Percentiles rank a stretch among this genome's conserved stretches.
phyloP scores from a whole-genome alignment of 2,888 invertebrate species.

The Apomyelois bistriatella region DNA sequence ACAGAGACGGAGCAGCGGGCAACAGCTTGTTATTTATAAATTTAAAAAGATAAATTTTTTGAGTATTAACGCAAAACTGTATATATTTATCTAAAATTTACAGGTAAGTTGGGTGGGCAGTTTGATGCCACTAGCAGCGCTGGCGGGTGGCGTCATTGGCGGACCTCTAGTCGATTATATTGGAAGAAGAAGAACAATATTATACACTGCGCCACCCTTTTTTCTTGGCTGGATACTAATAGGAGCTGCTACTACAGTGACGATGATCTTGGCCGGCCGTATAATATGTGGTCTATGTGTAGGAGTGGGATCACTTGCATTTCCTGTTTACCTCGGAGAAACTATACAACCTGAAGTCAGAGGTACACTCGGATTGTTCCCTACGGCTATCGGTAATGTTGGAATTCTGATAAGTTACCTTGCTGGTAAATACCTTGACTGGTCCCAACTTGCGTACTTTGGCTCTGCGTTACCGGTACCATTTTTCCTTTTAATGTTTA shows the following conservation, averaged over 20 bases:
- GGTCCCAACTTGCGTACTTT: slow-evolving; percentile 90
- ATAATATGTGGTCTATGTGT: slow-evolving; percentile 92
- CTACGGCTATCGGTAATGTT: slow-evolving; percentile 92
- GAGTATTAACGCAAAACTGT: too few relatives aligned
- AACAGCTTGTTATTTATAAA: too few relatives aligned
- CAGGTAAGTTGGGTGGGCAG: slow-evolving; percentile 94
- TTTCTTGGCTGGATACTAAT: slow-evolving; percentile 91
- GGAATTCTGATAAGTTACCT: slow-evolving; percentile 90
- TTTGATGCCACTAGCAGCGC: slow-evolving; percentile 92
- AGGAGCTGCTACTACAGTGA: slow-evolving; percentile 85
- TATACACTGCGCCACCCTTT: slow-evolving; percentile 89
- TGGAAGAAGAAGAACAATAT: slow-evolving; percentile 91
- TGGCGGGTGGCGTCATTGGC: slow-evolving; percentile 90
- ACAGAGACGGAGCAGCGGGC: too few relatives aligned
- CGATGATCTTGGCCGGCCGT: slow-evolving; percentile 88
- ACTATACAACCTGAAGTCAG: slow-evolving; percentile 95
- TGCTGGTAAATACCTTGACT: slow-evolving; percentile 89
- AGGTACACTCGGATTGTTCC: slow-evolving; percentile 92
- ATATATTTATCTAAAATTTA: slow-evolving; percentile 14
- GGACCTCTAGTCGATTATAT: slow-evolving; percentile 92
- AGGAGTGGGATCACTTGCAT: slow-evolving; percentile 91
- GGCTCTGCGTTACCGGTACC: slow-evolving; percentile 88
- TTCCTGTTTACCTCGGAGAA: slow-evolving; percentile 96
- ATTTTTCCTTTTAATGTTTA: slow-evolving; percentile 88
- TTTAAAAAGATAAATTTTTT: too few relatives aligned